Percentiles rank a stretch among this genome's conserved stretches.
Conservation (phyloP, 2,888 invertebrate genomes). For the Aspidapion aeneum region DNA sequence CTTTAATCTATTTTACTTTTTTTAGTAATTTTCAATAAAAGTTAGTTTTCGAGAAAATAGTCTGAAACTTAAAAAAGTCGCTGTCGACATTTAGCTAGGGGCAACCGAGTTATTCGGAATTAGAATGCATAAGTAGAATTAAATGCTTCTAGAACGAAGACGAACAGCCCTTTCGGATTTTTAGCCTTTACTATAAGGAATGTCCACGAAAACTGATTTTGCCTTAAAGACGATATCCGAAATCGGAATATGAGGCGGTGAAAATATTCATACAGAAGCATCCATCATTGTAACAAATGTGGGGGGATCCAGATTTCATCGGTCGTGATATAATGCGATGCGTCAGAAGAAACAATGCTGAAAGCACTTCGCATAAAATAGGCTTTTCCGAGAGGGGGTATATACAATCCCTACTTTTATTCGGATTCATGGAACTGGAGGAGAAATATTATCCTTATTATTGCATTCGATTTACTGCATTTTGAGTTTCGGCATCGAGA, state of each 20-base stretch:
- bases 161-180: too few species aligned
- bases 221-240: too few species aligned
- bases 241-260: background rate
- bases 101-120: too few species aligned
- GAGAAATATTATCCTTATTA: slow-evolving; percentile 18
- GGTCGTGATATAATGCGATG: slow-evolving; percentile 7
- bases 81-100: too few species aligned
- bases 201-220: too few species aligned
- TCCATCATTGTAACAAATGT: slow-evolving; percentile 6
- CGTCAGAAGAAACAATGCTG: slow-evolving; percentile 15
- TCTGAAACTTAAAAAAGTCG: too few species aligned
- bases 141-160: too few species aligned
- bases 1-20: too few species aligned
- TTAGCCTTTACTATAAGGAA: too few species aligned
- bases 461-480: slow-evolving; percentile 22
- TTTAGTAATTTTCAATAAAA: too few species aligned
- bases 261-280: background rate
- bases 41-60: too few species aligned
- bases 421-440: slow-evolving; percentile 8
- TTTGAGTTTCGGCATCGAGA: slow-evolving; percentile 11
- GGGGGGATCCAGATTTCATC: slow-evolving; percentile 14
- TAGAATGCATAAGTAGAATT: too few species aligned
- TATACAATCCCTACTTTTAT: slow-evolving; percentile 18
- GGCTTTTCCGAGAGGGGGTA: slow-evolving; percentile 8
- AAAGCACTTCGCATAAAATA: slow-evolving; percentile 6